Evolutionary conservation across 1,140 invertebrate genomes (phyloP).

Genomic region (Eumaeus atala): DNA sequence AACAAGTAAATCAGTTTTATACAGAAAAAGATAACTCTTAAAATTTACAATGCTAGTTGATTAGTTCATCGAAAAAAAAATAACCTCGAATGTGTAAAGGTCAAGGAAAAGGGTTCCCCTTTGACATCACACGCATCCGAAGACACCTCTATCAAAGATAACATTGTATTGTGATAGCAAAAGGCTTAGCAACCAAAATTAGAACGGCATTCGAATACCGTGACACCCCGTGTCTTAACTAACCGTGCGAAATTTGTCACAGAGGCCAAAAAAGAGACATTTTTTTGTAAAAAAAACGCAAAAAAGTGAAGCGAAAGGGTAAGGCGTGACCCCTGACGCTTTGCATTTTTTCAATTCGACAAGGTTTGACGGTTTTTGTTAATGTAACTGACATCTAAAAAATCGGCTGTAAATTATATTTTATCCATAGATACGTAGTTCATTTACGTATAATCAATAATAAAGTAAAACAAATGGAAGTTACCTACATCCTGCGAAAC

Average conservation of each 20-base stretch:
- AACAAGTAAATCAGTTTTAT: not conserved
- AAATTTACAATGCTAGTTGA: slow-evolving; percentile 46
- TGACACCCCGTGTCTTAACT: slow-evolving; percentile 47
- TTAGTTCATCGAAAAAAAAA: slow-evolving; percentile 50
- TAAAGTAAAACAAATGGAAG: too few relatives aligned
- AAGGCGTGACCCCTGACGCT: slow-evolving; percentile 36
- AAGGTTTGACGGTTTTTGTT: slow-evolving; percentile 25
- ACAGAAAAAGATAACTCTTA: slow-evolving; percentile 7
- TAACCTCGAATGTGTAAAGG: slow-evolving; percentile 35
- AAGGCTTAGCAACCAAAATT: slow-evolving; percentile 61
- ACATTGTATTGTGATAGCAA: slow-evolving; percentile 39
- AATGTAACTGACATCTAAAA: not conserved
- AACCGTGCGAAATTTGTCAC: slow-evolving; percentile 67
- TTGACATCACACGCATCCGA: slow-evolving; percentile 36
- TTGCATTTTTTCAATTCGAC: slow-evolving; percentile 16
- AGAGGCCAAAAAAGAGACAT: slow-evolving; percentile 29
- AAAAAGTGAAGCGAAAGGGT: slow-evolving; percentile 43
- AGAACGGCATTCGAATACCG: slow-evolving; percentile 63
- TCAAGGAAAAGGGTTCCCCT: slow-evolving; percentile 55
- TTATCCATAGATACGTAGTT: too few relatives aligned
- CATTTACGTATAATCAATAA: too few relatives aligned
- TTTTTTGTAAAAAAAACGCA: slow-evolving; percentile 34
- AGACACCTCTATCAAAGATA: slow-evolving; percentile 45
- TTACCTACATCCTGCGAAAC: too few relatives aligned
- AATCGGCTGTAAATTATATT: too few relatives aligned